Base-by-base conservation (phyloP, 2,888 invertebrate species). In the Stratiomys singularior region DNA sequence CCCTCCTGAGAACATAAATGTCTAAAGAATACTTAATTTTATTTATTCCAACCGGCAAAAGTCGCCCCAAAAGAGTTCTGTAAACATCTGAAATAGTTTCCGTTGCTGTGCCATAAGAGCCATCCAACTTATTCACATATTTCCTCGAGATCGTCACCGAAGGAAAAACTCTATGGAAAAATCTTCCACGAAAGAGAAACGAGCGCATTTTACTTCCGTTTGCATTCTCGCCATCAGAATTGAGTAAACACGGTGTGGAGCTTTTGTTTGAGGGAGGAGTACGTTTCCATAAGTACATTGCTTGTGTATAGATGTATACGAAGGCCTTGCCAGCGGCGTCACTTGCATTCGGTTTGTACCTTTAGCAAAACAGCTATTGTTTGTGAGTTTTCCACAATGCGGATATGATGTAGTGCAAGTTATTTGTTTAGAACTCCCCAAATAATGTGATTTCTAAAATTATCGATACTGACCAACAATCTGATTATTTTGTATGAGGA, bases 21-120 rank as follows among this genome's bases (percentile, higher is more conserved):
- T 52, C 52, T 18, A 52, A 52, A 52, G 15, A 52, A 52, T 52
- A 74, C 44, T 58, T 58, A 60, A 74, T 74, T 74, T 72, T 74
- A 74, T 74, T 74, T 74, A 44, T 37, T 74, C 18, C 44, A 23
- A 58, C 74, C 44, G 74, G 60, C 60, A 60, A 60, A 60, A 72
- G 52, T 52, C 71, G 56, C 28, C 52, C 71, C 71, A 72, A 56
- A 72, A 76, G 66, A 63, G 64, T 52, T 64, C 76, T 76, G 76
- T 76, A 76, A 76, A 76, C 76, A 76, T 76, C 76, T 76, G 76
- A 64, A 64, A 66, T 76, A 64, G 76, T 66, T 76, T 76, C 76
- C 76, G 76, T 64, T 76, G 25, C 64, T 47, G 47, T 21, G 44
- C 63, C 76, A 64, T 63, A 44, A 60, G 76, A 76, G 44, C 46